These are phyloP conservation scores for Cryptosula pallasiana DNA, from an alignment of 2,888 invertebrate genomes.

Conservation along the genomic window DNA sequence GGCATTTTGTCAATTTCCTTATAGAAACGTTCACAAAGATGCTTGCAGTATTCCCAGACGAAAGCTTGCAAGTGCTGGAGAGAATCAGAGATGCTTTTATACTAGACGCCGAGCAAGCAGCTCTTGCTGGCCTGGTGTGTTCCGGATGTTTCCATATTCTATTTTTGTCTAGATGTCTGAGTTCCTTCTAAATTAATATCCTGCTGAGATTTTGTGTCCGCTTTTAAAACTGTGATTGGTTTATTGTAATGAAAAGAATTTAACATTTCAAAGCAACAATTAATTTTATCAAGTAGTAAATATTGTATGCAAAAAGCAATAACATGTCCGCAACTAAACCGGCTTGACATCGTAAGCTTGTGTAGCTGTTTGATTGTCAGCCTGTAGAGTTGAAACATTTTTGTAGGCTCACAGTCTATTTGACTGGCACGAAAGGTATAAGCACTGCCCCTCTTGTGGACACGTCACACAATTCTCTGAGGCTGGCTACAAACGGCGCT, in stretches of 20 bases:
- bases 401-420: conserved; percentile 50
- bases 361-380: too few species aligned
- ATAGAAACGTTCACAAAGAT: background rate
- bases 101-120: conserved; percentile 4
- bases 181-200: too few species aligned
- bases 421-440: conserved; percentile 53
- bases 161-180: too few species aligned
- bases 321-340: too few species aligned
- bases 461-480: conserved; percentile 40
- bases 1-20: background rate
- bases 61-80: background rate
- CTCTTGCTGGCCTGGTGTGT: conserved; percentile 22
- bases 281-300: too few species aligned
- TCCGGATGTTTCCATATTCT: background rate
- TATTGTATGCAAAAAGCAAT: too few species aligned
- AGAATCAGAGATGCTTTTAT: conserved; percentile 9
- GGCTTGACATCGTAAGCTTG: too few species aligned
- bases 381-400: background rate
- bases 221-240: too few species aligned
- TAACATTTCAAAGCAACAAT: too few species aligned
- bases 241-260: too few species aligned
- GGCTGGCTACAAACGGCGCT: conserved; percentile 47
- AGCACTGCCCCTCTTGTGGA: conserved; percentile 55
- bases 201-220: too few species aligned
- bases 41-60: conserved; percentile 29